phyloP scores from a whole-genome alignment of 2,113 vertebrate species.

The Cnemophilus loriae region DNA sequence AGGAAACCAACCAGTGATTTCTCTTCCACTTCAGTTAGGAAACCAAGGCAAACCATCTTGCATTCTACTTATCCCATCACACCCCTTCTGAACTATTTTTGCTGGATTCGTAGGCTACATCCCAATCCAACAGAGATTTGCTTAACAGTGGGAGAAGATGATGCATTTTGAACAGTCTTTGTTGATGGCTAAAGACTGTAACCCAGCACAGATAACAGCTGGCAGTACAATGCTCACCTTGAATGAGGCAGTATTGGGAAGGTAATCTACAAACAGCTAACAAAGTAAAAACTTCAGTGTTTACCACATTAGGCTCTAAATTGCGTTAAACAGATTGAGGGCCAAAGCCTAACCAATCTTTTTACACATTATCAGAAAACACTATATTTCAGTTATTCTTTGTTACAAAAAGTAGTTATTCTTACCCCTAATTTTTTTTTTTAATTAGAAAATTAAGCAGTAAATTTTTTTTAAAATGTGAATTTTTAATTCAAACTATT shows the following conservation, averaged over 20 bases:
- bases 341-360: neutral
- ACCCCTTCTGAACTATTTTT: neutral
- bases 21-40: neutral
- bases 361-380: neutral
- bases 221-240: neutral
- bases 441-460: neutral
- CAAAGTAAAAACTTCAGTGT: neutral
- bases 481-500: neutral
- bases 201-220: neutral
- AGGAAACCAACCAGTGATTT: neutral
- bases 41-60: neutral
- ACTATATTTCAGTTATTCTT: neutral
- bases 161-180: neutral
- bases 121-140: neutral
- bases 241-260: neutral
- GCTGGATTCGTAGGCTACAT: neutral
- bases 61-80: neutral
- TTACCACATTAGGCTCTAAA: neutral
- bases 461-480: rapidly evolving
- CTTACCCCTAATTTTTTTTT: neutral
- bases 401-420: neutral
- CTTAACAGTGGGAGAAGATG: neutral
- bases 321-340: neutral
- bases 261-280: neutral
- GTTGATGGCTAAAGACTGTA: neutral